Conservation (phyloP, 2,113 vertebrate species). For the Ctenomys sociabilis region DNA sequence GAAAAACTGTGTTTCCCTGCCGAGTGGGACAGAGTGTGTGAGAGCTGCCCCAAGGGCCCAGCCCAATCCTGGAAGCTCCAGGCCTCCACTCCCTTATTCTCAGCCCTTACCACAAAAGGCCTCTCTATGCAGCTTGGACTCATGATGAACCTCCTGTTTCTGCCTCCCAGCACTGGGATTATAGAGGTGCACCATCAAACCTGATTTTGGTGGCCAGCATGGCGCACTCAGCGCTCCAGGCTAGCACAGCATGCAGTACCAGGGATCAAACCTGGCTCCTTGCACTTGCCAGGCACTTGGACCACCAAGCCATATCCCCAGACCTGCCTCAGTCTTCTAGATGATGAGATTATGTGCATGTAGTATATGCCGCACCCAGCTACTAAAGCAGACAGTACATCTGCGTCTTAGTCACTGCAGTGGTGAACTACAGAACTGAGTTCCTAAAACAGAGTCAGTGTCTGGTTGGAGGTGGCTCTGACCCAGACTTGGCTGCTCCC, state of each 20-base stretch:
- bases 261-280: too few relatives aligned
- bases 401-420: background rate
- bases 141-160: too few relatives aligned
- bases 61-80: background rate
- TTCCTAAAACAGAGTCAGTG: background rate
- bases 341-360: background rate
- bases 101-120: too few relatives aligned
- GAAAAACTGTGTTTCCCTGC: background rate
- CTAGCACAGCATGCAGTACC: too few relatives aligned
- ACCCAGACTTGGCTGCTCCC: background rate
- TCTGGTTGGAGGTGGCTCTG: background rate
- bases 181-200: too few relatives aligned
- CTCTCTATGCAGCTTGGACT: too few relatives aligned
- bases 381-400: background rate
- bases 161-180: too few relatives aligned
- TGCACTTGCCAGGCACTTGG: too few relatives aligned
- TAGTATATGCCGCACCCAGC: background rate
- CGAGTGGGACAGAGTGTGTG: background rate
- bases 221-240: too few relatives aligned
- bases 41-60: fast-evolving
- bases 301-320: too few relatives aligned
- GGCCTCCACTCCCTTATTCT: background rate
- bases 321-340: background rate
- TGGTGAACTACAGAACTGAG: background rate
- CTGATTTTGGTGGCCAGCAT: too few relatives aligned